Conservation (phyloP, 2,797 vertebrate genomes). For the Chelonia mydas region DNA sequence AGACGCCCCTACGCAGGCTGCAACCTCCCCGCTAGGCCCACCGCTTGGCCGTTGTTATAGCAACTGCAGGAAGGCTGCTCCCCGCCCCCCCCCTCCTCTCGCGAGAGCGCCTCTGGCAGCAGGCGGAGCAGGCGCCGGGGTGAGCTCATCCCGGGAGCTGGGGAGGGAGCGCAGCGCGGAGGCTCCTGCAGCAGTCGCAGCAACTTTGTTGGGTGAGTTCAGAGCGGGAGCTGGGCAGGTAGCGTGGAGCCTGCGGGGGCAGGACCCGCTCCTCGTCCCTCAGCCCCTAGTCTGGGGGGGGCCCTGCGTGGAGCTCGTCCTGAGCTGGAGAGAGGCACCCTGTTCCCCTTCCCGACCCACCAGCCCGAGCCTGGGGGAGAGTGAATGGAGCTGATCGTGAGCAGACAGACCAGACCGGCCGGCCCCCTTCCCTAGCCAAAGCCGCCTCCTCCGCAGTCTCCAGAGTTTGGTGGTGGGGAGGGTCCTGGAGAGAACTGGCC, state of each 20-base stretch:
- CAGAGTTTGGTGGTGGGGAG: background rate
- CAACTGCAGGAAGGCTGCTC: constrained; percentile 6
- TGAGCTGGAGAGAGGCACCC: background rate
- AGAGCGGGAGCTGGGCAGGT: background rate
- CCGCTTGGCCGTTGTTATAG: background rate
- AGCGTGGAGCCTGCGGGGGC: background rate
- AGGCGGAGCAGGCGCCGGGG: constrained; percentile 44
- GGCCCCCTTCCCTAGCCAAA: background rate
- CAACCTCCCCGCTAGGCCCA: background rate
- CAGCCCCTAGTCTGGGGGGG: constrained; percentile 27
- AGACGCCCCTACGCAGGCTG: background rate
- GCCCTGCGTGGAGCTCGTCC: background rate
- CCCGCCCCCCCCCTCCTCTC: constrained; percentile 32
- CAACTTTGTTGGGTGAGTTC: constrained; percentile 75
- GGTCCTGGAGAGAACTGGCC: background rate
- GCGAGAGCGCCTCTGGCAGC: constrained; percentile 61
- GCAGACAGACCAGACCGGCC: background rate
- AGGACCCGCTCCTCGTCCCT: constrained; percentile 36
- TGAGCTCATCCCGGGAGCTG: constrained; percentile 69
- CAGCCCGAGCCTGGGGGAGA: background rate
- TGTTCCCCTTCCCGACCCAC: no score
- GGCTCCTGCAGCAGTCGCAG: background rate
- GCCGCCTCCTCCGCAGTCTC: background rate
- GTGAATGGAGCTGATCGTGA: background rate
- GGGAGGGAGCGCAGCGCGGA: background rate